A percentile compares a stretch with the other conserved stretches of the same genome.
These are phyloP conservation scores for Pyrochroa serraticornis DNA, from an alignment of 2,888 invertebrate genomes.

Conservation along the genomic window DNA sequence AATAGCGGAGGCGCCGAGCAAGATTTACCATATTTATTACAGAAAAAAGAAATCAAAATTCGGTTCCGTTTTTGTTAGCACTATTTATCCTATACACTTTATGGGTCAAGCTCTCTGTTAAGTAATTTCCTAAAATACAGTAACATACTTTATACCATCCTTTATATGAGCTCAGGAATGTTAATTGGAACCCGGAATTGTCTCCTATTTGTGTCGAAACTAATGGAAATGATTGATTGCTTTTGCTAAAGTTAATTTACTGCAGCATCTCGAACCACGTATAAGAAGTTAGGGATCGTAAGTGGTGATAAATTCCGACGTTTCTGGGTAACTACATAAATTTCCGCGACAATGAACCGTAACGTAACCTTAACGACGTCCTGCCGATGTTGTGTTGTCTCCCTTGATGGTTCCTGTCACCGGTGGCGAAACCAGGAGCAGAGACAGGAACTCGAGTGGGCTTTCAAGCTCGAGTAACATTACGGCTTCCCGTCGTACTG, in stretches of 20 bases:
- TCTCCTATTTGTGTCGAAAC: too few relatives aligned
- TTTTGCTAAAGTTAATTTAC: constrained; percentile 2
- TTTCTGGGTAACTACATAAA: constrained; percentile 35
- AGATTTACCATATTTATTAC: too few relatives aligned
- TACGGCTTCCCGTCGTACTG: constrained; percentile 1
- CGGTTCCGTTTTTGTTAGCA: too few relatives aligned
- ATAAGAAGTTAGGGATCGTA: constrained; percentile 26
- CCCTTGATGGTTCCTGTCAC: constrained; percentile 33
- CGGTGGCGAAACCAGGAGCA: constrained; percentile 9
- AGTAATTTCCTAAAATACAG: too few relatives aligned
- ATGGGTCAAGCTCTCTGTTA: too few relatives aligned
- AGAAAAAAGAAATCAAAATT: too few relatives aligned
- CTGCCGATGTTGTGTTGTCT: constrained; percentile 35
- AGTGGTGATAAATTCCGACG: constrained; percentile 29
- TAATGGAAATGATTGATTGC: constrained; percentile 1
- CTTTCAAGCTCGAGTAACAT: constrained; percentile 4
- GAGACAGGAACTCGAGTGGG: constrained; percentile 12
- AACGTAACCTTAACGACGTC: constrained; percentile 39
- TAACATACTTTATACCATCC: too few relatives aligned
- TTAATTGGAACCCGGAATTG: too few relatives aligned
- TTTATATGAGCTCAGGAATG: too few relatives aligned
- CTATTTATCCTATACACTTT: too few relatives aligned
- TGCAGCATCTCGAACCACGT: not conserved
- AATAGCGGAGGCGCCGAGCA: too few relatives aligned
- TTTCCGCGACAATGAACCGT: constrained; percentile 39